Evolutionary conservation across 2,113 vertebrate species (phyloP).

Genomic region (Prochilodus magdalenae): DNA sequence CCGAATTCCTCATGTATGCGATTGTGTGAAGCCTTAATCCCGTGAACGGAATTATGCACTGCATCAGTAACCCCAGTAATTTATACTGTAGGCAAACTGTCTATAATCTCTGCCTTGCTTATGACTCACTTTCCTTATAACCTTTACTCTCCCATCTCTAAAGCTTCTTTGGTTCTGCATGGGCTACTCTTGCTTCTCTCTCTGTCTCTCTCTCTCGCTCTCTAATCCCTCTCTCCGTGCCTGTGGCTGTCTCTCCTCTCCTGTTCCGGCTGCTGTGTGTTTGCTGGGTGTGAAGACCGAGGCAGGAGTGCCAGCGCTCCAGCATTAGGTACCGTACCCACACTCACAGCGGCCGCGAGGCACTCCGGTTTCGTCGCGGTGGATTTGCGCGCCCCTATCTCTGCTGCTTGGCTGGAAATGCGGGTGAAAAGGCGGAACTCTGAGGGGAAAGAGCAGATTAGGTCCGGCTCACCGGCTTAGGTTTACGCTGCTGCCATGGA

Average conservation of each 20-base stretch:
- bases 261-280: conserved; percentile 18
- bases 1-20: no score
- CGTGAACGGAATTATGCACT: neutral
- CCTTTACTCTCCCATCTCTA: conserved; percentile 51
- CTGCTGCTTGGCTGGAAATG: neutral
- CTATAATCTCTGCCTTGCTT: neutral
- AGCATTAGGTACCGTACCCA: conserved; percentile 89
- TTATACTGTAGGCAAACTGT: no score
- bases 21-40: neutral
- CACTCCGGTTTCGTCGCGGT: conserved; percentile 26
- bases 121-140: conserved; percentile 45
- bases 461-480: neutral
- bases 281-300: conserved; percentile 82
- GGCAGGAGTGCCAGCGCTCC: conserved; percentile 95
- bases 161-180: conserved; percentile 40
- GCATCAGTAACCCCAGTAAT: no score
- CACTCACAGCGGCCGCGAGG: neutral
- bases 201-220: conserved; percentile 27
- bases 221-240: conserved; percentile 52
- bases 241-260: conserved; percentile 46
- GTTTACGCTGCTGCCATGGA: conserved; percentile 16
- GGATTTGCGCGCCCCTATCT: conserved; percentile 39
- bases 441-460: conserved; percentile 7
- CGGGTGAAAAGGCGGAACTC: conserved; percentile 13
- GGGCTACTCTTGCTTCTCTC: conserved; percentile 36